These are phyloP conservation scores for Ophion slaviceki DNA, from an alignment of 2,888 invertebrate species.

Conservation along the genomic window DNA sequence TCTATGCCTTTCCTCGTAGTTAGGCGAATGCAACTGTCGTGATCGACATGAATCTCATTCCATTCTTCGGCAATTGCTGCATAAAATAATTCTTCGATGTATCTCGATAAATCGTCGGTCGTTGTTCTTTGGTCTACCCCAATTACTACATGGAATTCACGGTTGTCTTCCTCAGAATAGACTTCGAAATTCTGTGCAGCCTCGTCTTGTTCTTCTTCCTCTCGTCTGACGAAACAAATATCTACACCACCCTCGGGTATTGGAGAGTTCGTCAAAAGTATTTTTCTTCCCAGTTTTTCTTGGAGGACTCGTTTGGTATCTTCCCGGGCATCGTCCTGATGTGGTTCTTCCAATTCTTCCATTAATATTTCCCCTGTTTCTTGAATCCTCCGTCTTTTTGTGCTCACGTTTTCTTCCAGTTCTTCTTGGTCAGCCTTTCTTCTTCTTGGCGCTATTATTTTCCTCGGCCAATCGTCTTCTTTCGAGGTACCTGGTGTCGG, in stretches of 20 bases:
- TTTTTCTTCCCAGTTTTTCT: constrained; percentile 1
- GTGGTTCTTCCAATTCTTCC: background rate
- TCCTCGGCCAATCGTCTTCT: too few species aligned
- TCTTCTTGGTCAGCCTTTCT: too few species aligned
- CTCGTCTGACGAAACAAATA: constrained; percentile 28
- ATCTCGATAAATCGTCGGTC: constrained; percentile 1
- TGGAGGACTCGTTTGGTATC: background rate
- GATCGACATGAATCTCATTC: constrained; percentile 32
- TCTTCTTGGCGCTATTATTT: background rate
- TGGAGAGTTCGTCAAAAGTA: constrained; percentile 40
- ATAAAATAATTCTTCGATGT: constrained; percentile 14
- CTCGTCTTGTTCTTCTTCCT: background rate
- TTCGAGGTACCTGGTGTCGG: too few species aligned
- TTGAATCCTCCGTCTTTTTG: too few species aligned
- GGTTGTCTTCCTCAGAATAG: constrained; percentile 39
- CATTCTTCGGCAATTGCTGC: constrained; percentile 38
- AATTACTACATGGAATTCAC: constrained; percentile 39
- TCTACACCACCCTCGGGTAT: constrained; percentile 56
- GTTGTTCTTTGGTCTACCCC: constrained; percentile 27
- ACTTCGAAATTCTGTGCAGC: constrained; percentile 19
- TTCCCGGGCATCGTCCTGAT: constrained; percentile 4
- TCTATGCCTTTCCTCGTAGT: constrained; percentile 20
- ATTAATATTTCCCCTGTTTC: background rate
- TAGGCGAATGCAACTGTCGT: constrained; percentile 9
- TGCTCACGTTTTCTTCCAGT: too few species aligned